Conservation (phyloP, 2,113 vertebrate species). For the Athene noctua region DNA sequence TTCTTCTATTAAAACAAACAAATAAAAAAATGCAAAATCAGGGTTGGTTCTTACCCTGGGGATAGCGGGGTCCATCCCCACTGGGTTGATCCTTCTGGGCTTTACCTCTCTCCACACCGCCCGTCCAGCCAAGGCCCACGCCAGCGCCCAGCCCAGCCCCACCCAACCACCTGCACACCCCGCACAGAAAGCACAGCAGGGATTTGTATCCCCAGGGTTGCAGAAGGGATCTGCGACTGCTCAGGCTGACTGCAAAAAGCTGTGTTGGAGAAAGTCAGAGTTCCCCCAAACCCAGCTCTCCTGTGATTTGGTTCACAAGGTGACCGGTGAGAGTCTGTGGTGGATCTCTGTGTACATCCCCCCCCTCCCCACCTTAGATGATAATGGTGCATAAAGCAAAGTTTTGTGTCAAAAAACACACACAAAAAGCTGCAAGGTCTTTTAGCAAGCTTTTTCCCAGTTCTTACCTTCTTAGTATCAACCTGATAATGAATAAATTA, state of each 20-base stretch:
- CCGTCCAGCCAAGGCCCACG: fast-evolving
- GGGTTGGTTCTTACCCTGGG: background rate
- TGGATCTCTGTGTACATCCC: fast-evolving
- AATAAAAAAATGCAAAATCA: background rate
- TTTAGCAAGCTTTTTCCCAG: background rate
- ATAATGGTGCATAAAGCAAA: background rate
- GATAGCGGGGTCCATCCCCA: background rate
- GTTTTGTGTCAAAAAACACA: background rate
- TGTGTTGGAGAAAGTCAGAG: background rate
- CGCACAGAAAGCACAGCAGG: background rate
- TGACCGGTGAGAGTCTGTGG: background rate
- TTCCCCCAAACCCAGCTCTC: background rate
- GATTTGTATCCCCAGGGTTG: background rate
- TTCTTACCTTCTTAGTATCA: background rate
- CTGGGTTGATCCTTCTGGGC: background rate
- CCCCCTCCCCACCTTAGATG: fast-evolving
- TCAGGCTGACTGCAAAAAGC: background rate
- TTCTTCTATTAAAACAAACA: background rate
- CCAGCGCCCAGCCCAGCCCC: background rate
- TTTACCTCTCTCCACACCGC: background rate
- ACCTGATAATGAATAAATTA: background rate
- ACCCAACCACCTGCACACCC: background rate
- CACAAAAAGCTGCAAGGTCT: background rate
- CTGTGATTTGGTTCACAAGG: fast-evolving
- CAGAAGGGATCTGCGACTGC: background rate